Evolutionary conservation across 1,140 invertebrate genomes (phyloP).

Genomic region (Meloidogyne exigua): DNA sequence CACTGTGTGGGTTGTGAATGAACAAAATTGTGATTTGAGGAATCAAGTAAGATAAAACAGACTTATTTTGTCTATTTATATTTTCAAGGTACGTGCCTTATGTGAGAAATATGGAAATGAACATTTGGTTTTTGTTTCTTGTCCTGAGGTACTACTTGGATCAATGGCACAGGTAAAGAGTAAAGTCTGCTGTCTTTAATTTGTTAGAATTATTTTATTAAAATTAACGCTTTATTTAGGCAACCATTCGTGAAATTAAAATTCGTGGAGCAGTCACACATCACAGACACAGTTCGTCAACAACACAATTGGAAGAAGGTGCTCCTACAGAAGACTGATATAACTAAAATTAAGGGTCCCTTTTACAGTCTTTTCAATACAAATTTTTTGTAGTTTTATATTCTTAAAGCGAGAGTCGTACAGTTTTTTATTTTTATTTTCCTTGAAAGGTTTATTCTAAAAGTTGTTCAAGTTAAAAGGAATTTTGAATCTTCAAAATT

Average conservation of each 20-base stretch:
- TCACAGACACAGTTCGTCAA: slow-evolving; percentile 22
- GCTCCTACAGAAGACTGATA: neutral
- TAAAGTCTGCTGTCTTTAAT: neutral
- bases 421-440: too few relatives aligned
- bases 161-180: slow-evolving; percentile 59
- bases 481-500: too few relatives aligned
- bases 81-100: slow-evolving; percentile 48
- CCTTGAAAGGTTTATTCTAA: neutral
- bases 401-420: neutral
- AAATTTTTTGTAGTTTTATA: neutral
- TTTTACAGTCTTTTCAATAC: neutral
- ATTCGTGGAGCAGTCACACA: slow-evolving; percentile 31
- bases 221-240: slow-evolving; percentile 5
- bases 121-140: slow-evolving; percentile 59
- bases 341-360: neutral
- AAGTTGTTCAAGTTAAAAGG: too few relatives aligned
- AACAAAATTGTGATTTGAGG: slow-evolving; percentile 41
- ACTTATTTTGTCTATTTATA: neutral
- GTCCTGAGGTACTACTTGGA: slow-evolving; percentile 59
- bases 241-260: slow-evolving; percentile 50
- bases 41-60: slow-evolving; percentile 34
- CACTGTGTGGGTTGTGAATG: slow-evolving; percentile 60
- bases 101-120: slow-evolving; percentile 51
- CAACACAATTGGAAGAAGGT: slow-evolving; percentile 13
- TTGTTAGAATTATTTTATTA: too few relatives aligned